Base-by-base conservation (phyloP, 2,888 invertebrate species). In the Athalia cordata region DNA sequence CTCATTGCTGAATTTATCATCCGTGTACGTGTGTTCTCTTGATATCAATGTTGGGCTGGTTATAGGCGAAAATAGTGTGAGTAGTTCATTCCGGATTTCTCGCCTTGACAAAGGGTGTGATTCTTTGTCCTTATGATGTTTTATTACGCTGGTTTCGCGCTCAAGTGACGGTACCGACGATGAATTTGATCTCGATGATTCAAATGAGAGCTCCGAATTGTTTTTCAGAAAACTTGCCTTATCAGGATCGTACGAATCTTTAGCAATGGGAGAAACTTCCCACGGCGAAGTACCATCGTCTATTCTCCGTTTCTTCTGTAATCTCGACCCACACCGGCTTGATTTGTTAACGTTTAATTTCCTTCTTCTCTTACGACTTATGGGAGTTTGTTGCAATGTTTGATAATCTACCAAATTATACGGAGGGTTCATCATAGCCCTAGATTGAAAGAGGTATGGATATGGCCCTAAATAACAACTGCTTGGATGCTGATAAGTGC, bases 351-450 rank as follows among this genome's bases (percentile, higher is more conserved):
- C 13, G 47, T 43, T 72, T 9, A 4, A 15, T 47, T 6, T 45
- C 4, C 72, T 4, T 11, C 59, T 72, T 49, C 72, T 59, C 47
- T 75, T 43, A 13, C 77, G 59, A 67, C 77, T 80, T 78, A 5
- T 45, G 43, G 7, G 79, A 49, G 72, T 74, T 77, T 72, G 50
- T 77, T 8, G 64, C 50, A 15, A 80, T 68, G 70, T 78, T 70
- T 64, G 79, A 4, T 47, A 59, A 8, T 59, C 52, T 7, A 59
- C 13, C 2, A 72, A 47, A 7, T 57, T 8, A 5, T 45, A 7
- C 47, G 45, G 59, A 72, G 72, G 5, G 45, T 8, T n/a, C 11
- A 72, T 59, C 72, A 72, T 72, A 45, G 72, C 57, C n/a, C 72
- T 57, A 5, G 72, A 52, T 72, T 59, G 72, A 72, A 72, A 72